These are phyloP conservation scores for Holcopasites calliopsidis DNA, from an alignment of 1,140 invertebrate species.

Conservation along the genomic window DNA sequence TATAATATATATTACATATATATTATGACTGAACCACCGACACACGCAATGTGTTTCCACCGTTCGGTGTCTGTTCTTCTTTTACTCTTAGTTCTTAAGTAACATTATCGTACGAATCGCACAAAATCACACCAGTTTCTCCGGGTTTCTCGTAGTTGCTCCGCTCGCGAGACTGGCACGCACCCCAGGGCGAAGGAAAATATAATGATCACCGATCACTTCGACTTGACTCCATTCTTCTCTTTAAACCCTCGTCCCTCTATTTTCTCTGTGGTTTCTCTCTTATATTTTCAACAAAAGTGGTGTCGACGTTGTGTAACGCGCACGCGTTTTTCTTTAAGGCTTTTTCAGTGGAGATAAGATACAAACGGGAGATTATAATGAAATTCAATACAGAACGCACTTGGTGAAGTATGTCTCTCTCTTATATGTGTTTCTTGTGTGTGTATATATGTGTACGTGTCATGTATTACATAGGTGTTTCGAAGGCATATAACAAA, in stretches of 20 bases:
- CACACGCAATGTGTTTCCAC: slow-evolving; percentile 74
- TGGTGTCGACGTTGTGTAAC: slow-evolving; percentile 72
- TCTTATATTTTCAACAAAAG: slow-evolving; percentile 69
- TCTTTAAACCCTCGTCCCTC: slow-evolving; percentile 52
- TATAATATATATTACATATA: slow-evolving; percentile 79
- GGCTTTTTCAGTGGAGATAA: slow-evolving; percentile 62
- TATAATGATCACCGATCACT: slow-evolving; percentile 62
- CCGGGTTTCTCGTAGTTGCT: slow-evolving; percentile 55
- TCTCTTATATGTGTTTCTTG: slow-evolving; percentile 41
- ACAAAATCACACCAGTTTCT: slow-evolving; percentile 67
- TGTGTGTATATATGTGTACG: slow-evolving; percentile 33
- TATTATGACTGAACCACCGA: slow-evolving; percentile 78
- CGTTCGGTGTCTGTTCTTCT: slow-evolving; percentile 70
- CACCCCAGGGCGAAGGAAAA: slow-evolving; percentile 62
- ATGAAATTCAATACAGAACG: slow-evolving; percentile 61
- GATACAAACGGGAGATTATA: slow-evolving; percentile 63
- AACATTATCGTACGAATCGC: slow-evolving; percentile 67
- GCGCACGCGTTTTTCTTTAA: slow-evolving; percentile 29
- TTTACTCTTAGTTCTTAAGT: slow-evolving; percentile 72
- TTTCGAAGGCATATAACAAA: slow-evolving; percentile 20
- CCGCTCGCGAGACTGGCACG: slow-evolving; percentile 55
- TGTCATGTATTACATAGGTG: slow-evolving; percentile 32
- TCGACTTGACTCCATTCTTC: slow-evolving; percentile 48
- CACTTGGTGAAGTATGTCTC: slow-evolving; percentile 57
- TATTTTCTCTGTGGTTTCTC: slow-evolving; percentile 49